Conservation (phyloP, 2,888 invertebrate species). For the Pseudococcus jackbeardsleyi region DNA sequence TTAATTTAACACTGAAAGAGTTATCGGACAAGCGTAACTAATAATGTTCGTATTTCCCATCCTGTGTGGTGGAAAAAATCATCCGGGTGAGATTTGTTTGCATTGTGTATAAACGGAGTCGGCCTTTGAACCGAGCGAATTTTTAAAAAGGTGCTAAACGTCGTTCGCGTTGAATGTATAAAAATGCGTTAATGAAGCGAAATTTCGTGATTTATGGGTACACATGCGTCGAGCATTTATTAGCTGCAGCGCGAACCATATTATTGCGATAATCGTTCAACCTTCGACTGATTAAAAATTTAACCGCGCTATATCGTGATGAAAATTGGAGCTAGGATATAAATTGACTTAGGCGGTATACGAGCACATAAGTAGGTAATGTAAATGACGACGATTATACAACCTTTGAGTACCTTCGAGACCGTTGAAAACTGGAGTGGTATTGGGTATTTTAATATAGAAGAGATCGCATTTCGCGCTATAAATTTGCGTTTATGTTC, state of each 20-base stretch:
- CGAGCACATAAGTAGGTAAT: background rate
- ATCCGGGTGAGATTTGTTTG: background rate
- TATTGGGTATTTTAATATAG: background rate
- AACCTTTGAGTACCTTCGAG: background rate
- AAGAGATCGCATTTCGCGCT: conserved; percentile 14
- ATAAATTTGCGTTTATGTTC: conserved; percentile 47
- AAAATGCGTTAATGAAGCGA: conserved; percentile 18
- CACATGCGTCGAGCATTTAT: background rate
- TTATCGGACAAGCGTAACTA: conserved; percentile 63
- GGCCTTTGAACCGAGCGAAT: conserved; percentile 16
- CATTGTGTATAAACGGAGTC: background rate
- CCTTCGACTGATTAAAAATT: background rate
- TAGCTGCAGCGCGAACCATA: background rate
- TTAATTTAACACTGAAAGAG: conserved; percentile 60
- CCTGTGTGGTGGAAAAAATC: conserved; percentile 60
- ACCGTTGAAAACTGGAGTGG: background rate
- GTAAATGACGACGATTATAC: background rate
- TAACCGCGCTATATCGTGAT: background rate
- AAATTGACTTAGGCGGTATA: background rate
- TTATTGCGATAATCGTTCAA: background rate
- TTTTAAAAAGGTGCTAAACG: conserved; percentile 12
- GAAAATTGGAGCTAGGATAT: background rate
- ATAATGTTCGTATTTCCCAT: conserved; percentile 62
- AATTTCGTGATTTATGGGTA: conserved; percentile 15
- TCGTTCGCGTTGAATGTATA: background rate